Evolutionary conservation across 2,113 vertebrate species (phyloP).

Genomic region (Panthera tigris): DNA sequence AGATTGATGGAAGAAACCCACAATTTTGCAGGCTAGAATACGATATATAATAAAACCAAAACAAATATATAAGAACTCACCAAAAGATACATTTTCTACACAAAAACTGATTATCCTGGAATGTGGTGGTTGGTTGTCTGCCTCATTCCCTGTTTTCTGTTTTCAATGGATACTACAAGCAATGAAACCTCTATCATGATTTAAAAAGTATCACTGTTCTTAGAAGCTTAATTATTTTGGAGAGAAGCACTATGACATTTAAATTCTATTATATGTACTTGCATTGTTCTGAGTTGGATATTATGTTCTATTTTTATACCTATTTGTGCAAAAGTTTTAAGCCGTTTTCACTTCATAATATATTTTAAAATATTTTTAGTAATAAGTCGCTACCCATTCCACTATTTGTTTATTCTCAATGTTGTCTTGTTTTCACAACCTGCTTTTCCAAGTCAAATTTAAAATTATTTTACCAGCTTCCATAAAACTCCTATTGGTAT

Average conservation of each 20-base stretch:
- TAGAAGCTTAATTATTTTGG: neutral
- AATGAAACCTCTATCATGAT: neutral
- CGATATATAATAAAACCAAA: neutral
- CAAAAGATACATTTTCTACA: neutral
- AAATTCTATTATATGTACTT: neutral
- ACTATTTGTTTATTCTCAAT: neutral
- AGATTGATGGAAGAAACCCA: neutral
- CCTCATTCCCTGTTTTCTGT: neutral
- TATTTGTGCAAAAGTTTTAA: neutral
- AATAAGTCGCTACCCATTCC: neutral
- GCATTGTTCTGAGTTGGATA: neutral
- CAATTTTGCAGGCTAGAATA: neutral
- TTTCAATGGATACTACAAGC: neutral
- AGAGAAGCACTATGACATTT: neutral
- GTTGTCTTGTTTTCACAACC: neutral
- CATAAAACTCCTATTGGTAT: neutral
- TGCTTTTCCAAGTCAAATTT: neutral
- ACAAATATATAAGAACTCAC: neutral
- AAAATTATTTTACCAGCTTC: neutral
- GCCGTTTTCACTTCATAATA: neutral
- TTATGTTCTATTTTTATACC: neutral
- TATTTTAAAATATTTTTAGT: neutral
- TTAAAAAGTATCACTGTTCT: neutral
- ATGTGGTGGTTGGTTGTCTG: neutral
- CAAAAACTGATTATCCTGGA: neutral